Percentiles rank a stretch among this genome's conserved stretches.
Evolutionary conservation across 1,140 invertebrate genomes (phyloP).

Genomic region (Teleopsis dalmanni): DNA sequence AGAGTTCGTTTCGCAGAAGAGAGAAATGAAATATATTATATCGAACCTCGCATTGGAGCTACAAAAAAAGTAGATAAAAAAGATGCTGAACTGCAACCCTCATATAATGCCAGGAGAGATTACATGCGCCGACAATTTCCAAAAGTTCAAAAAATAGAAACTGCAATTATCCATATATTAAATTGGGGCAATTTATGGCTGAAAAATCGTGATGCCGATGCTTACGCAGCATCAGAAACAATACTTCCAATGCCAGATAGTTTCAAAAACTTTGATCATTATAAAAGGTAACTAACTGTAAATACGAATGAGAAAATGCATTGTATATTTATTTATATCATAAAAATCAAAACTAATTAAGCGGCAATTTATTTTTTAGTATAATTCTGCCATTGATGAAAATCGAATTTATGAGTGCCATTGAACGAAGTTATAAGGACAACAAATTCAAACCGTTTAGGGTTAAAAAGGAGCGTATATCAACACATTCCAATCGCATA

Average conservation of each 20-base stretch:
- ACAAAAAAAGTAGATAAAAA: constrained; percentile 4
- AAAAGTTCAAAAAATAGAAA: constrained; percentile 16
- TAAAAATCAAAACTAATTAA: not conserved
- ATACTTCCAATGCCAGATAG: constrained; percentile 24
- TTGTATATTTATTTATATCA: not conserved
- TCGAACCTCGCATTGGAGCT: constrained; percentile 5
- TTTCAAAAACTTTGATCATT: constrained; percentile 24
- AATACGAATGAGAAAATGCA: not conserved
- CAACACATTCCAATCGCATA: constrained; percentile 9
- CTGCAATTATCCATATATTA: constrained; percentile 23
- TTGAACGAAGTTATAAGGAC: constrained; percentile 23
- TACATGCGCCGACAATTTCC: not conserved
- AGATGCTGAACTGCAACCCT: constrained; percentile 6
- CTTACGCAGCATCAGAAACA: constrained; percentile 17
- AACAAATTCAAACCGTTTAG: constrained; percentile 10
- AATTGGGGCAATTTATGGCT: constrained; percentile 33
- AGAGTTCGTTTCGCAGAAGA: too few relatives aligned
- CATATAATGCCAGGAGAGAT: constrained; percentile 2
- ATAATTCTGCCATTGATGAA: constrained; percentile 32
- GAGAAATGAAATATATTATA: constrained; percentile 11
- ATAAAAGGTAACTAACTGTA: constrained; percentile 21
- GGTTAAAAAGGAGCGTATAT: constrained; percentile 11
- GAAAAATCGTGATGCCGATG: constrained; percentile 15
- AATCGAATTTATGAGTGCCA: constrained; percentile 25
- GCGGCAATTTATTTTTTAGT: constrained; percentile 11